Conservation (phyloP, 2,113 vertebrate genomes). For the Pluvialis apricaria region DNA sequence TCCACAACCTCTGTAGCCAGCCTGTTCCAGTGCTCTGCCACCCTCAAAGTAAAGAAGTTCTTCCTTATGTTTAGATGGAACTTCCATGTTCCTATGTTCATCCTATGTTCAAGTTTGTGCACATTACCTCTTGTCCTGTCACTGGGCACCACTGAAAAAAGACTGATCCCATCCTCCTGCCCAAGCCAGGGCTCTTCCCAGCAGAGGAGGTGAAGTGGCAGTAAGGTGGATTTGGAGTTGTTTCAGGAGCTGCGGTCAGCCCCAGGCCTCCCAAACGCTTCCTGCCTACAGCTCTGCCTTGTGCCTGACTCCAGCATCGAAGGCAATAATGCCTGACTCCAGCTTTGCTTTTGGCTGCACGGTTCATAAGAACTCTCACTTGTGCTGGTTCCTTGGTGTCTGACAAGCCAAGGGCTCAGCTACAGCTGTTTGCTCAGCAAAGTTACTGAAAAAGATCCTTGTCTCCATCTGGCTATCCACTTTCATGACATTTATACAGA, state of each 20-base stretch:
- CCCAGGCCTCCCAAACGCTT: not conserved
- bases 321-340: not conserved
- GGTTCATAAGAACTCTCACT: not conserved
- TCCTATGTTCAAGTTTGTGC: too few species aligned
- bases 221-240: not conserved
- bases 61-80: too few species aligned
- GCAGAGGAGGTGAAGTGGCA: not conserved
- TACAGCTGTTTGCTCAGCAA: not conserved
- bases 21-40: too few species aligned
- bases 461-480: not conserved
- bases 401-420: not conserved
- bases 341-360: not conserved
- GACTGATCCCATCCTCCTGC: too few species aligned
- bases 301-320: not conserved
- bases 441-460: not conserved
- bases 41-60: too few species aligned
- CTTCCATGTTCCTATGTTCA: too few species aligned
- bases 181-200: fast-evolving
- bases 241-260: not conserved
- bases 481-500: not conserved
- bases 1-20: too few species aligned
- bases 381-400: not conserved
- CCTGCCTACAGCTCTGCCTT: not conserved
- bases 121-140: too few species aligned
- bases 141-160: too few species aligned